phyloP scores from a whole-genome alignment of 2,888 invertebrate species.

The Scaptomyza caliginosa region DNA sequence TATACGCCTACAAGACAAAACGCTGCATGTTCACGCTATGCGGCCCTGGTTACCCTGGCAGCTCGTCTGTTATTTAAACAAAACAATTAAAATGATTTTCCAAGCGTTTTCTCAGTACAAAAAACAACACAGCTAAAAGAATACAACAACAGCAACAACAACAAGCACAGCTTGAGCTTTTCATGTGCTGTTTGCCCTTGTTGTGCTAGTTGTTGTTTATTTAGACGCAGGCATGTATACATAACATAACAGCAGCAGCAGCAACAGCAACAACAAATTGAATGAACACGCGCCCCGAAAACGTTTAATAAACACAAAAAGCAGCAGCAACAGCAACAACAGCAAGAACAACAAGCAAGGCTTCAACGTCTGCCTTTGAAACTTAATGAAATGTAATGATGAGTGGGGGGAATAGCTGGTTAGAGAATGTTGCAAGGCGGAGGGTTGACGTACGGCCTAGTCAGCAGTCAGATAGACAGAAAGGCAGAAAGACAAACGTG shows the following conservation, averaged over 20 bases:
- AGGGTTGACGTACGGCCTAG: constrained; percentile 21
- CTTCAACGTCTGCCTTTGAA: constrained; percentile 44
- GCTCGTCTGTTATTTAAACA: constrained; percentile 74
- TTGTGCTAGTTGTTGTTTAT: constrained; percentile 48
- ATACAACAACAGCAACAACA: constrained; percentile 22
- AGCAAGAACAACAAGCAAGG: constrained; percentile 13
- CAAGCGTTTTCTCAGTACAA: constrained; percentile 45
- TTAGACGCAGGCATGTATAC: constrained; percentile 78
- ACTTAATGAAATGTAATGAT: constrained; percentile 80
- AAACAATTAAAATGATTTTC: constrained; percentile 80
- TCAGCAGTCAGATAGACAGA: constrained; percentile 42
- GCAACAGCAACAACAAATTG: constrained; percentile 70
- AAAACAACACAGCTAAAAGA: background rate
- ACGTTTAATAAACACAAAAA: constrained; percentile 80
- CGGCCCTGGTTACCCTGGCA: constrained; percentile 27
- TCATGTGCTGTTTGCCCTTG: constrained; percentile 46
- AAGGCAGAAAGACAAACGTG: constrained; percentile 49
- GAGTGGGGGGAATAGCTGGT: constrained; percentile 21
- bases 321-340: constrained; percentile 28
- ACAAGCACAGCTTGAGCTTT: constrained; percentile 33
- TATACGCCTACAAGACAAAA: constrained; percentile 66
- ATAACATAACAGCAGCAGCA: constrained; percentile 63
- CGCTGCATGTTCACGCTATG: constrained; percentile 19
- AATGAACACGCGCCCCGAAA: constrained; percentile 80
- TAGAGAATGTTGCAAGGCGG: background rate